Percentiles rank a stretch among this genome's conserved stretches.
These are phyloP conservation scores for Pipa parva DNA, from an alignment of 2,113 vertebrate species.

Conservation along the genomic window DNA sequence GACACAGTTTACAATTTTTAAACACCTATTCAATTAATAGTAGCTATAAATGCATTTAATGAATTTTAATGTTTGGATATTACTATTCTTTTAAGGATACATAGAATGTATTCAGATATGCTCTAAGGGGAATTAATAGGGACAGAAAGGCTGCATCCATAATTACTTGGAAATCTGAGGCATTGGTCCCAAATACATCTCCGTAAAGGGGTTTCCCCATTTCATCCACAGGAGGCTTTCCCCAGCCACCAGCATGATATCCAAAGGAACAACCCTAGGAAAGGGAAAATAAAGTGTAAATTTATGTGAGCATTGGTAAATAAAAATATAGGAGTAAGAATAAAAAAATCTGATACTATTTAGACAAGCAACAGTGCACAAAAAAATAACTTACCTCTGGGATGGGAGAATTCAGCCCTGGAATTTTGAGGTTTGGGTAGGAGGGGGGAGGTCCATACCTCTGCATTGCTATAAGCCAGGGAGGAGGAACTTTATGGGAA, in stretches of 20 bases:
- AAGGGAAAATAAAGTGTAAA: no score
- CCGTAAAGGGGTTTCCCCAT: conserved; percentile 87
- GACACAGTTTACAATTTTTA: no score
- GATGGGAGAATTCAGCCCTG: conserved; percentile 82
- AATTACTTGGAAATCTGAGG: conserved; percentile 79
- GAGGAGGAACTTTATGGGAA: conserved; percentile 87
- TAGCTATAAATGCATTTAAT: no score
- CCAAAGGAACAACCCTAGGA: conserved; percentile 83
- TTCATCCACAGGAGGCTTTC: conserved; percentile 85
- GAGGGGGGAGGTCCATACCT: conserved; percentile 84
- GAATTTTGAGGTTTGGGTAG: conserved; percentile 88
- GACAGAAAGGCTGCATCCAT: background rate
- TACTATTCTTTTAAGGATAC: no score
- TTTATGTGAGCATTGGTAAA: no score
- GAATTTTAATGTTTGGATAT: no score
- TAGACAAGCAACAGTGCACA: background rate
- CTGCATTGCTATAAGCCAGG: conserved; percentile 91
- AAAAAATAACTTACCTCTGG: conserved; percentile 67
- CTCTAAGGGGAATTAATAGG: no score
- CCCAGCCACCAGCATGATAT: conserved; percentile 89
- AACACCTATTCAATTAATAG: no score
- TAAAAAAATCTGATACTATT: no score
- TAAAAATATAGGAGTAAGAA: no score
- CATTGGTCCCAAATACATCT: conserved; percentile 86
- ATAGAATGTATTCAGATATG: no score